These are phyloP conservation scores for Peromyscus leucopus DNA, from an alignment of 2,113 vertebrate genomes.

Conservation along the genomic window DNA sequence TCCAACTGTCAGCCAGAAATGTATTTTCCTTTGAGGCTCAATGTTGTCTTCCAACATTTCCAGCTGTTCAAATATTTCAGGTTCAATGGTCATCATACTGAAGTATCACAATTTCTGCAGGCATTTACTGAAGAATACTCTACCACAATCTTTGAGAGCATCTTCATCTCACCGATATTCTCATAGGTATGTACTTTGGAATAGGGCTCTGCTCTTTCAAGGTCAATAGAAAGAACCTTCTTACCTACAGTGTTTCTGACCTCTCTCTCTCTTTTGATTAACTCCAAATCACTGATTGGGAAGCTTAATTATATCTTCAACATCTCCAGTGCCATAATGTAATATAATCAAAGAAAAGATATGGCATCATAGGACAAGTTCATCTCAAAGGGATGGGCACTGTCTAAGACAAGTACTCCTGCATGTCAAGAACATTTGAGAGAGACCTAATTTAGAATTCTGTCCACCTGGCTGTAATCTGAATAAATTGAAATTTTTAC, in stretches of 20 bases:
- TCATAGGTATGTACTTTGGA: neutral
- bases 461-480: neutral
- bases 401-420: neutral
- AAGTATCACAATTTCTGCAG: neutral
- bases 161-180: neutral
- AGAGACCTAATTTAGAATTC: neutral
- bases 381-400: neutral
- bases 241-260: neutral
- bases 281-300: constrained; percentile 51
- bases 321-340: neutral
- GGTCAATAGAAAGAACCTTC: neutral
- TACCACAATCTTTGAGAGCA: neutral
- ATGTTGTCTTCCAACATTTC: neutral
- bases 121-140: neutral
- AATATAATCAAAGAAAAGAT: constrained; percentile 2
- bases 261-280: constrained; percentile 59
- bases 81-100: neutral
- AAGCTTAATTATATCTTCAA: constrained; percentile 61
- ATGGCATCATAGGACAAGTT: neutral
- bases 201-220: neutral
- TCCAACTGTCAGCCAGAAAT: neutral
- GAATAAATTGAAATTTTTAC: neutral
- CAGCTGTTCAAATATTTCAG: neutral
- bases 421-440: neutral
- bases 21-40: neutral